Evolutionary conservation across 2,797 vertebrate genomes (phyloP).

Genomic region (Gallinago nigripennis): DNA sequence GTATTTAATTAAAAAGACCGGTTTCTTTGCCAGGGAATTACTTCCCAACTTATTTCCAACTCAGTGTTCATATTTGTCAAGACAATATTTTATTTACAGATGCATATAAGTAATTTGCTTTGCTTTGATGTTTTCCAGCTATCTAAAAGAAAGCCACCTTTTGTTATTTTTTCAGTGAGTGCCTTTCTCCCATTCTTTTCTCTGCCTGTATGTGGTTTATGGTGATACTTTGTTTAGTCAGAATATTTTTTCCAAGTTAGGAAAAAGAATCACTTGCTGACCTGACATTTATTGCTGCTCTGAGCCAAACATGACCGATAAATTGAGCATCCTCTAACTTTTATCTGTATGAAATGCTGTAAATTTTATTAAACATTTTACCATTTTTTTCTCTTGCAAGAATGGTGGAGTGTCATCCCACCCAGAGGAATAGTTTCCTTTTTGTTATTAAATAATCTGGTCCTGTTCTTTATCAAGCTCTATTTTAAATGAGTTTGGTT

Average conservation of each 20-base stretch:
- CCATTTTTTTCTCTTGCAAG: slow-evolving; percentile 7
- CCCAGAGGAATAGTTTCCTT: slow-evolving; percentile 26
- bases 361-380: slow-evolving; percentile 65
- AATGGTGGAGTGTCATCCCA: neutral
- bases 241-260: slow-evolving; percentile 18
- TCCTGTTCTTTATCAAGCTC: slow-evolving; percentile 35
- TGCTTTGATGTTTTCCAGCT: neutral
- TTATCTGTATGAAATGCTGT: slow-evolving; percentile 53
- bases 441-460: slow-evolving; percentile 40
- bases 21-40: neutral
- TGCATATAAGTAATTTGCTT: neutral
- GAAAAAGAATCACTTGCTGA: slow-evolving; percentile 43
- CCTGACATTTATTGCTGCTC: slow-evolving; percentile 58
- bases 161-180: neutral
- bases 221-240: neutral
- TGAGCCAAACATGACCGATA: slow-evolving; percentile 50
- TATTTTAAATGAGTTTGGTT: slow-evolving; percentile 50
- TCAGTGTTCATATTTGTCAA: neutral
- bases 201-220: neutral
- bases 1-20: neutral
- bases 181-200: neutral
- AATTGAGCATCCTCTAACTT: slow-evolving; percentile 53
- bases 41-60: neutral
- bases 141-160: neutral
- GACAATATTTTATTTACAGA: slow-evolving; percentile 28